Percentiles rank a stretch among this genome's conserved stretches.
These are phyloP conservation scores for Pedetes capensis DNA, from an alignment of 2,113 vertebrate species.

Conservation along the genomic window DNA sequence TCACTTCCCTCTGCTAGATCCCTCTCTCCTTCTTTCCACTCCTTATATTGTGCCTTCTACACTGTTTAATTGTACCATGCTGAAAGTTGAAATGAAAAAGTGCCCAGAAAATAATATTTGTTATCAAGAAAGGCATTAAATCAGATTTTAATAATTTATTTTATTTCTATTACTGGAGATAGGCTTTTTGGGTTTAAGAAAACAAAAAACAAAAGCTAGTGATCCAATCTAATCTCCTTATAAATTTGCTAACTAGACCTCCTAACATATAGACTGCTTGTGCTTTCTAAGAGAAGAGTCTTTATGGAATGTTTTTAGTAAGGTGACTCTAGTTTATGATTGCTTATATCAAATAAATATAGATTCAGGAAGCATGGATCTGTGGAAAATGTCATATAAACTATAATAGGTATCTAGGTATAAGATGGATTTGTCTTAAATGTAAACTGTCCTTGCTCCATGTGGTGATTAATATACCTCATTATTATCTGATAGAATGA, in stretches of 20 bases:
- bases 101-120: not conserved
- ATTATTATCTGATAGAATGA: not conserved
- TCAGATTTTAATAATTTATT: not conserved
- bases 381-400: not conserved
- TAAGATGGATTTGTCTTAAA: not conserved
- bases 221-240: not conserved
- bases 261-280: not conserved
- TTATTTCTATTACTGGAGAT: not conserved
- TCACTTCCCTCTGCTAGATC: too few relatives aligned
- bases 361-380: not conserved
- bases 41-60: too few relatives aligned
- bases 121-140: not conserved
- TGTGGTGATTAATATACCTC: not conserved
- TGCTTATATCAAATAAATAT: not conserved
- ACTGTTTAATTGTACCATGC: too few relatives aligned
- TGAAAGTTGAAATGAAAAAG: slow-evolving; percentile 10
- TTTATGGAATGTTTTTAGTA: not conserved
- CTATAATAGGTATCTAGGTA: not conserved
- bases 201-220: not conserved
- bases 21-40: too few relatives aligned
- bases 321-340: not conserved
- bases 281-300: not conserved
- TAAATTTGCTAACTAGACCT: not conserved
- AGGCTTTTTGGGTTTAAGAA: not conserved
- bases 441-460: not conserved